Conservation (phyloP, 2,888 invertebrate genomes). For the Pseudoips prasinana region DNA sequence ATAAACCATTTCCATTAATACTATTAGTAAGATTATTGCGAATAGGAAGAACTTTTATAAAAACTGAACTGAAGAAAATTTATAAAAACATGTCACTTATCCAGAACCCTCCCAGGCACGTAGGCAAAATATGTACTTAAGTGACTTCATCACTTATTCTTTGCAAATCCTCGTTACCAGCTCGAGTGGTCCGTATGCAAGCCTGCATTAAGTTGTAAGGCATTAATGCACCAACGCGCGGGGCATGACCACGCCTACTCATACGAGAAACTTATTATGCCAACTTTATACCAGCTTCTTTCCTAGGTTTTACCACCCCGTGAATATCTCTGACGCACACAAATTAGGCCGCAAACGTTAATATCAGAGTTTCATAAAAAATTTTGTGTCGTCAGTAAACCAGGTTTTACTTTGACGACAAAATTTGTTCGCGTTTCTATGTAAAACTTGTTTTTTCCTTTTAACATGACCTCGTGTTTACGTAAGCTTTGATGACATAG, state of each 20-base stretch:
- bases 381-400: slow-evolving; percentile 4
- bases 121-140: no score
- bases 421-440: slow-evolving; percentile 12
- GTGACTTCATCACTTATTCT: slow-evolving; percentile 32
- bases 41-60: no score
- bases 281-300: slow-evolving; percentile 40
- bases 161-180: slow-evolving; percentile 46
- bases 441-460: slow-evolving; percentile 7
- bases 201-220: slow-evolving; percentile 69
- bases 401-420: slow-evolving; percentile 11
- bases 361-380: slow-evolving; percentile 20
- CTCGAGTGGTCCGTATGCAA: slow-evolving; percentile 56
- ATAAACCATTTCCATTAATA: no score
- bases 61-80: no score
- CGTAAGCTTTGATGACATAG: slow-evolving; percentile 6
- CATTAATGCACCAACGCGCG: slow-evolving; percentile 70
- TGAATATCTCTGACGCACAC: slow-evolving; percentile 42
- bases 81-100: no score
- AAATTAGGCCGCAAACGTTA: slow-evolving; percentile 43
- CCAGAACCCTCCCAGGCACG: no score
- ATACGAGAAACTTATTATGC: slow-evolving; percentile 48
- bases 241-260: slow-evolving; percentile 53
- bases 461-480: slow-evolving; percentile 13
- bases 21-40: no score
- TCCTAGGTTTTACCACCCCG: slow-evolving; percentile 31